These are phyloP conservation scores for Python bivittatus DNA, from an alignment of 2,113 vertebrate species.

Conservation along the genomic window DNA sequence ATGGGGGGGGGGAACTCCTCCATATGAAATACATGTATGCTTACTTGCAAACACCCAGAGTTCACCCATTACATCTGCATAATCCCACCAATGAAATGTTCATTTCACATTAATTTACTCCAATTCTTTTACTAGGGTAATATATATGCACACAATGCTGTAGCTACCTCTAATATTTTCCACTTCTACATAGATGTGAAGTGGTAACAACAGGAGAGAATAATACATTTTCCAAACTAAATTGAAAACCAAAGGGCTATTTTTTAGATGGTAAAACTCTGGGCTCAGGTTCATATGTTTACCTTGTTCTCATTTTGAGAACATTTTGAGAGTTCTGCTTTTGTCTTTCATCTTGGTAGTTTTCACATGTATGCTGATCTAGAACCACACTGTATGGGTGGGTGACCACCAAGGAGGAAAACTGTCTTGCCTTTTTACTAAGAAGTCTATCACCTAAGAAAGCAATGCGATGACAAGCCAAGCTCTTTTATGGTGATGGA, in stretches of 20 bases:
- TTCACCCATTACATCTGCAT: neutral
- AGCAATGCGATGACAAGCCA: neutral
- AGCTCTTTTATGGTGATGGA: rapidly evolving
- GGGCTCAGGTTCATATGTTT: neutral
- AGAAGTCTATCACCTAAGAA: neutral
- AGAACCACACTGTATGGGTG: neutral
- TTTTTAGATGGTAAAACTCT: neutral
- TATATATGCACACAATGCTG: neutral
- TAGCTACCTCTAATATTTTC: neutral
- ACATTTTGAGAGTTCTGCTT: no score
- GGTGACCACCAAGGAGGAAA: neutral
- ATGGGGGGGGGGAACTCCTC: neutral
- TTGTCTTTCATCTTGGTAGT: neutral
- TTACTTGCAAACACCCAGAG: neutral
- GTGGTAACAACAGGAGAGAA: neutral
- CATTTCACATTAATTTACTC: neutral
- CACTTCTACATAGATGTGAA: neutral
- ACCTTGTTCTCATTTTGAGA: neutral
- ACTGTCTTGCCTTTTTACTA: neutral
- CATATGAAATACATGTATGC: neutral
- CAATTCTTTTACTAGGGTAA: neutral
- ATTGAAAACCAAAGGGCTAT: neutral
- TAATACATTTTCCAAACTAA: neutral
- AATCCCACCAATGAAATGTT: neutral
- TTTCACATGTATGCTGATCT: neutral